Conservation (phyloP, 1,140 invertebrate species). For the Trichonephila clavipes region DNA sequence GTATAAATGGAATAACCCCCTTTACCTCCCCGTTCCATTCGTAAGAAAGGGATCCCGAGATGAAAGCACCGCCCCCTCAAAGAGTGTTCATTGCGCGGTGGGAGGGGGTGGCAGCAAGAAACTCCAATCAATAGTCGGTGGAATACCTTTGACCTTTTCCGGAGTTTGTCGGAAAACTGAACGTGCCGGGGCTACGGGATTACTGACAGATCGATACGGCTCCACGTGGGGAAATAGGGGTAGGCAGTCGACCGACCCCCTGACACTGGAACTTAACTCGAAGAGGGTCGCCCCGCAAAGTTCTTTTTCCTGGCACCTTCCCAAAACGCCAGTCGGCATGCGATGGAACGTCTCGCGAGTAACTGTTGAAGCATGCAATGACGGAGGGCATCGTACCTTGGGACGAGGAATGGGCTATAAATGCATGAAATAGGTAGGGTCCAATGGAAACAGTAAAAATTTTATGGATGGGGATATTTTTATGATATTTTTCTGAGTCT, state of each 20-base stretch:
- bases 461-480: too few species aligned
- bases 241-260: not conserved
- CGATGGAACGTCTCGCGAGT: not conserved
- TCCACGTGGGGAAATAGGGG: not conserved
- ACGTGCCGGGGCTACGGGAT: slow-evolving; percentile 14
- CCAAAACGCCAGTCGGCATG: not conserved
- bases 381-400: not conserved
- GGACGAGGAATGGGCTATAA: too few species aligned
- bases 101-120: not conserved
- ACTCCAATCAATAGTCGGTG: not conserved
- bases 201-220: not conserved
- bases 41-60: not conserved
- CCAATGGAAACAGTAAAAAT: too few species aligned
- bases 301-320: not conserved
- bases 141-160: slow-evolving; percentile 24
- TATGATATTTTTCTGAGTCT: too few species aligned
- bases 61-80: not conserved
- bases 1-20: not conserved
- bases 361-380: not conserved
- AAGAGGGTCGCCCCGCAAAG: not conserved
- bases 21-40: too few species aligned
- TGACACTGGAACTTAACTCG: not conserved
- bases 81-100: slow-evolving; percentile 2
- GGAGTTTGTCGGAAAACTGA: slow-evolving; percentile 15
- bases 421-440: too few species aligned